Evolutionary conservation across 2,888 invertebrate species (phyloP), one percentile per base, ranked within the genome.

Genomic region (Heliconius ismenius): DNA sequence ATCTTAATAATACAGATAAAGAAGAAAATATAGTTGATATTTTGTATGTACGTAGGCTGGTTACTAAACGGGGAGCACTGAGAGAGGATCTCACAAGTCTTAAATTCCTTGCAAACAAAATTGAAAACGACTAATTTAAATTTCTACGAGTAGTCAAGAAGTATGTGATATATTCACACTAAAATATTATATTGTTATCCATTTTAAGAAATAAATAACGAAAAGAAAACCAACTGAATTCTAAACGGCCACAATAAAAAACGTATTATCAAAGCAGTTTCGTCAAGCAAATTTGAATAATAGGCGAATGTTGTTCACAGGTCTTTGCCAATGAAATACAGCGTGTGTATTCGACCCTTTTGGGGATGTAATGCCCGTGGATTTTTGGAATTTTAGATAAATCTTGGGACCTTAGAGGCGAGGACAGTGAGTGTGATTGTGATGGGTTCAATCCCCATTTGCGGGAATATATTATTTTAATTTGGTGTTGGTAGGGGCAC

Each of bases 251-350:
- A 36, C 70, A 58, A 70, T 70, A 70, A 70, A 58, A 58, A 11
- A 69, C 36, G 24, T 36, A 32, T 58, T 70, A 70, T 58, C 32
- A 32, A 9, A 70, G 21, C 58, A 70, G 36, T 70, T 70, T n/a
- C 43, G 36, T 70, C 70, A 70, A 70, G 24, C 15, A 58, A 70
- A 58, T 70, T 70, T 70, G 54, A 54, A 70, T 70, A 70, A 70
- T 70, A 70, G 54, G 54, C 69, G 69, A 32, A 54, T 32, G 28
- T 70, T 32, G 13, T 26, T 70, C 36, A 58, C 70, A 36, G 58
- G n/a, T 36, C 58, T n/a, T 32, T 58, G n/a, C n/a, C 32, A 9
- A 70, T 70, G 58, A 58, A 70, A 70, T 24, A 58, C 32, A 24
- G 58, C 36, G 15, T 18, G 32, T 58, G 24, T 32, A 28, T 28